Evolutionary conservation across 2,888 invertebrate species (phyloP), one percentile per base, ranked within the genome.

Genomic region (Selenia dentaria): DNA sequence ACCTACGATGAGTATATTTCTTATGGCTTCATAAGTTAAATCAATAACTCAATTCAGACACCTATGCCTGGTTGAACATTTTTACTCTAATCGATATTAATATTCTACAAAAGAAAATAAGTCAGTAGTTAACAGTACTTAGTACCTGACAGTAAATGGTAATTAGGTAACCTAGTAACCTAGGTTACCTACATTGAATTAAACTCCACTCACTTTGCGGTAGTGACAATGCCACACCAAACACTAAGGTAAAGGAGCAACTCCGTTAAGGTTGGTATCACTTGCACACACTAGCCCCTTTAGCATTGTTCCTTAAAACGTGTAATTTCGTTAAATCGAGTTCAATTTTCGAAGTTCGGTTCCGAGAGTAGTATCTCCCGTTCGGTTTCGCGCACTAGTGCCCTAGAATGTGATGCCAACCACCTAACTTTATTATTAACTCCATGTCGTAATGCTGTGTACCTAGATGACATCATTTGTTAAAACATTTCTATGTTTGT

Each of bases 401-500:
- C 70, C 73, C 76, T 64, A 76, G 72, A 74, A 74, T 59, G 61
- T 59, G 77, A 75, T 82, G 83, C 84, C 83, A 84, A 68, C 67
- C 74, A 71, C 67, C 69, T 66, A 62, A 62, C 69, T 71, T 71
- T 83, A 86, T 84, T 83, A 82, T 83, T 83, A 83, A 80, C 77
- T 59, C 64, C 55, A 62, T 85, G 77, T 77, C 77, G 83, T 77
- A 85, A 83, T 69, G 55, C 51, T 59, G 47, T 63, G 56, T 63
- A 70, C 48, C 42, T 40, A 31, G 45, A 68, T 88, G 86, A 87
- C 83, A 83, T 87, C 86, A 87, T 64, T 70, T 64, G 64, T 68
- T 66, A 74, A 76, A 22, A 74, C 66, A 71, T 70, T 57, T 66
- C 63, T 56, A 48, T 50, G 56, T 54, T 54, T 64, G 68, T 64